Evolutionary conservation across 2,888 invertebrate genomes (phyloP), one percentile per base, ranked within the genome.

Genomic region (Dioctria rufipes): DNA sequence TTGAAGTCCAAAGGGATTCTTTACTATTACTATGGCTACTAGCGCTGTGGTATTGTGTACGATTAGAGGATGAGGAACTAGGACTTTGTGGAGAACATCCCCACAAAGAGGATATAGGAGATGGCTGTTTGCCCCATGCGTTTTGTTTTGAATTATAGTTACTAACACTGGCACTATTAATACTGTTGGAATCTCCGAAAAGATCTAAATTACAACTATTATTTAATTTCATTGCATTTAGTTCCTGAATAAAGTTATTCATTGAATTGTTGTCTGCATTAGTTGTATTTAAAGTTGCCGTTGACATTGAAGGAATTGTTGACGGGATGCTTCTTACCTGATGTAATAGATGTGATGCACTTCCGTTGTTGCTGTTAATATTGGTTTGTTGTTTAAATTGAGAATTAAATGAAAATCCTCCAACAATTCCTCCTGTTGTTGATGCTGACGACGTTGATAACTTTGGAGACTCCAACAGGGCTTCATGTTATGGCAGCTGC

Each of bases 401-500:
- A 43, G 46, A 51, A 51, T 61, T 67, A 39, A 66, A 83, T 80
- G 81, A 75, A 83, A 85, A 67, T 83, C 85, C 78, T 80, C 82
- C 78, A 83, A 25, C 25, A 82, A 82, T 13, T 40, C 25, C 11
- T 69, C 60, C 79, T 9, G 9, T 11, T 54, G 63, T 65, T 51
- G 43, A 66, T 81, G 82, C 80, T 80, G 83, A 87, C 87, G 90
- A 90, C 90, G 81, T 88, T 82, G 84, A 83, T 87, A 90, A 89
- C 81, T 84, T 85, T 86, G 90, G 89, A 87, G 89, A 88, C 89
- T 92, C 92, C 92, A 92, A 91, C 92, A 92, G 91, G 92, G 92
- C 94, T 92, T 93, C 91, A 92, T 93, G 95, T 95, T 95, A 96
- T 94, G 95, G 95, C 94, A 95, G 94, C 93, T 93, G 92, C 90